Evolutionary conservation across 2,113 vertebrate species (phyloP), one percentile per base, ranked within the genome.

Genomic region (Macaca nemestrina): DNA sequence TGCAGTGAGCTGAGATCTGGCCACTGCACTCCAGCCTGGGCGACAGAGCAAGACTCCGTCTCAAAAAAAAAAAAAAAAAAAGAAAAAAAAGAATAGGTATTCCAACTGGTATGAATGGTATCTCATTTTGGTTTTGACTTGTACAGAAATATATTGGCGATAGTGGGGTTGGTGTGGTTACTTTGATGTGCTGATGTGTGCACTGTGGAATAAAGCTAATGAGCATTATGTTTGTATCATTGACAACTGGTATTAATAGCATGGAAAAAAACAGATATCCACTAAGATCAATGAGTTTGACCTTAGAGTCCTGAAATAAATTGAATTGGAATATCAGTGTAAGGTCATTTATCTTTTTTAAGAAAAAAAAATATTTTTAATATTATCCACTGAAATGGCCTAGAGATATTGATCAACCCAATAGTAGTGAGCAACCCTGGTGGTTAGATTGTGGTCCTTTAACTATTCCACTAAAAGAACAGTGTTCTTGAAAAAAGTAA

Each of bases 401-500:
- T 89, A 48, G 30, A 85, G 5, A n/a, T 92, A 78, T 13, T 83
- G 70, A 87, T 22, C 76, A 85, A 40, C 12, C 5, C 40, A 78
- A 70, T 3, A 91, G 32, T 4, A 14, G 48, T 40, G 30, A 92
- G 10, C 70, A 79, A 92, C 2, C 8, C 35, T 40, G 22, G 38
- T 78, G 45, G 3, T 20, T 88, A 75, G n/a, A 18, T 72, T 88
- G 38, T 72, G 27, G 23, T 5, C 52, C 45, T 95, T 88, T 96
- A 90, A 95, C 88, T 75, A 75, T 95, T 90, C n/a, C 40, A 64
- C 30, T 70, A 86, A 93, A 75, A 79, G 35, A 68, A 52, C 3
- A 89, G 27, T 2, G 27, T 27, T 84, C 17, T 91, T 88, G 38
- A 70, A 84, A 64, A 45, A 52, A 80, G 52, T 38, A 90, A 50